Conservation (phyloP, 2,113 vertebrate genomes). For the Shinisaurus crocodilurus region DNA sequence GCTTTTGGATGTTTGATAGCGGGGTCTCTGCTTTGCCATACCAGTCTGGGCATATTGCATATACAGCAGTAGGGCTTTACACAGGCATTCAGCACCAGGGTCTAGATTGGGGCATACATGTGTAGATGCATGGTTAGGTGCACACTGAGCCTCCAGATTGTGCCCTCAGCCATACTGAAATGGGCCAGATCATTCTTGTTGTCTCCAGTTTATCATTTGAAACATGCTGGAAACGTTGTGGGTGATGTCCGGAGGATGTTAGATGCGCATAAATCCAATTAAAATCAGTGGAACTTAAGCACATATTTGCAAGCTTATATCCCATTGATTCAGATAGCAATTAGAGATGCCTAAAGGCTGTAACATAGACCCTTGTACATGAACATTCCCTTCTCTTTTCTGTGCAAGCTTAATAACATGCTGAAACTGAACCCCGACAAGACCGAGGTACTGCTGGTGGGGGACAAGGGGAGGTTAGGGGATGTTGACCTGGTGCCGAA, state of each 20-base stretch:
- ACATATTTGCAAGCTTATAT: background rate
- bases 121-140: background rate
- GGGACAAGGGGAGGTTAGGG: no score
- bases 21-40: background rate
- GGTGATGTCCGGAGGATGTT: background rate
- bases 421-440: no score
- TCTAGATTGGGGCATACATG: background rate
- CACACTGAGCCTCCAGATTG: background rate
- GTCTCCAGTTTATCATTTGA: background rate
- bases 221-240: background rate
- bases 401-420: background rate
- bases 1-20: background rate
- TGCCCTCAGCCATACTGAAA: background rate
- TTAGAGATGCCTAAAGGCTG: background rate
- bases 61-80: background rate
- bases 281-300: background rate
- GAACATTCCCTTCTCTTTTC: background rate
- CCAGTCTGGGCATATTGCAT: background rate
- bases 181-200: background rate
- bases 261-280: background rate
- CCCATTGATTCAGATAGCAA: background rate
- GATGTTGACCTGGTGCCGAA: no score
- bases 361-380: background rate
- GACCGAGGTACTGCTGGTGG: no score
- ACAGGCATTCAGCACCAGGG: background rate